Percentiles rank a stretch among this genome's conserved stretches.
Conservation (phyloP, 2,113 vertebrate genomes). For the Mustela lutreola region DNA sequence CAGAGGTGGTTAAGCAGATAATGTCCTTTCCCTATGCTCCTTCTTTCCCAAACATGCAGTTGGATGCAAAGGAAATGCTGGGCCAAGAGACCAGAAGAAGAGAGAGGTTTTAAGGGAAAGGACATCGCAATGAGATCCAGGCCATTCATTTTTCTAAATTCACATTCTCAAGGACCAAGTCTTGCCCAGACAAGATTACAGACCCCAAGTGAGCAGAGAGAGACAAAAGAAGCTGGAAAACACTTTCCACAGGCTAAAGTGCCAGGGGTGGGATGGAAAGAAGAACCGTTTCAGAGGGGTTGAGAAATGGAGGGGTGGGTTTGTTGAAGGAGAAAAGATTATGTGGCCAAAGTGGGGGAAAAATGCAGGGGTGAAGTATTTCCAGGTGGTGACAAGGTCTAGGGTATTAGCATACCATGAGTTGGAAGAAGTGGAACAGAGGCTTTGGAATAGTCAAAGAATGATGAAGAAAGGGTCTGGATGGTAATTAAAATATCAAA, state of each 20-base stretch:
- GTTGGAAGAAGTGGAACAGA: not conserved
- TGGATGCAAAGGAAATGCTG: not conserved
- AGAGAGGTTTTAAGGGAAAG: not conserved
- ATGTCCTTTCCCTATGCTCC: not conserved
- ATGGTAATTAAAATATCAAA: constrained; percentile 31
- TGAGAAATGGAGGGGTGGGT: not conserved
- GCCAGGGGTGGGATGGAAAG: too few species aligned
- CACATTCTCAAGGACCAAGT: not conserved
- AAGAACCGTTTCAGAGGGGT: not conserved
- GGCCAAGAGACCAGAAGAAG: not conserved
- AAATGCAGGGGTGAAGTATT: not conserved
- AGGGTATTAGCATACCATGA: not conserved
- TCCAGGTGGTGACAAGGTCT: not conserved
- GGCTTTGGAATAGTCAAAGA: not conserved
- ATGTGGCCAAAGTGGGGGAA: not conserved
- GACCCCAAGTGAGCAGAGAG: not conserved
- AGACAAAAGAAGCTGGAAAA: not conserved
- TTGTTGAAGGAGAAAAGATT: not conserved
- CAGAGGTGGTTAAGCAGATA: not conserved
- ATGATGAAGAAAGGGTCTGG: not conserved
- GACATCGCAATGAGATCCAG: not conserved
- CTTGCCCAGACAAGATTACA: not conserved
- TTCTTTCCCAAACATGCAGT: not conserved
- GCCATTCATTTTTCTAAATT: not conserved
- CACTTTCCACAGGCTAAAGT: not conserved